phyloP scores from a whole-genome alignment of 2,888 invertebrate genomes.

The Eudasyphora cyanicolor region DNA sequence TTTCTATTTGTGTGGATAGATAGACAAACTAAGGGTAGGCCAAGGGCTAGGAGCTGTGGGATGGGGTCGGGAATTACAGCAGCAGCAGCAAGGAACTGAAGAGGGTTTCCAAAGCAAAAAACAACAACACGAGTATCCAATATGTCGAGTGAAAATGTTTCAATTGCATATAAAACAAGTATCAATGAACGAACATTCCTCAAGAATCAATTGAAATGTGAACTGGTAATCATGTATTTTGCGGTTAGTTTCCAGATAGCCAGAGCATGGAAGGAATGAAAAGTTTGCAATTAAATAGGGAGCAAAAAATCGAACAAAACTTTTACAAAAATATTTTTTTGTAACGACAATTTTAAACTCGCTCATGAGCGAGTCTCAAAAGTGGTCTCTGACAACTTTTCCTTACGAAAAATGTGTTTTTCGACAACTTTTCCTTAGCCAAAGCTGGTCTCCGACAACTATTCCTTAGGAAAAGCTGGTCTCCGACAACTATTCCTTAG shows the following conservation, averaged over 20 bases:
- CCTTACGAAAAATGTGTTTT: no score
- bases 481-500: no score
- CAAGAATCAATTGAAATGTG: slow-evolving; percentile 68
- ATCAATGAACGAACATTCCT: slow-evolving; percentile 65
- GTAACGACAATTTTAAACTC: no score
- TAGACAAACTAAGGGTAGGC: background rate
- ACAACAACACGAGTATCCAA: background rate
- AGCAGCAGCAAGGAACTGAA: background rate
- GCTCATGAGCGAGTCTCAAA: no score
- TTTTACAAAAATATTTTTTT: no score
- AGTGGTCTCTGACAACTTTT: no score
- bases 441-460: no score
- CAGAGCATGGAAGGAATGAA: background rate
- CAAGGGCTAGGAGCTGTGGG: background rate
- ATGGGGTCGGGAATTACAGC: background rate
- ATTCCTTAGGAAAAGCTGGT: no score
- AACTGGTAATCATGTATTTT: slow-evolving; percentile 67
- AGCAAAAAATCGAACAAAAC: no score
- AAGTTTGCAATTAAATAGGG: no score
- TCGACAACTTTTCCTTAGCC: no score
- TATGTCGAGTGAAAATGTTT: slow-evolving; percentile 44
- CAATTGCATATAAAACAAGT: slow-evolving; percentile 60
- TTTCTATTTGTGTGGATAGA: slow-evolving; percentile 3
- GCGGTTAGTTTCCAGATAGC: slow-evolving; percentile 53
- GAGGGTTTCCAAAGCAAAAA: slow-evolving; percentile 10